Base-by-base conservation (phyloP, 1,140 invertebrate genomes). In the Conopomorpha cramerella region DNA sequence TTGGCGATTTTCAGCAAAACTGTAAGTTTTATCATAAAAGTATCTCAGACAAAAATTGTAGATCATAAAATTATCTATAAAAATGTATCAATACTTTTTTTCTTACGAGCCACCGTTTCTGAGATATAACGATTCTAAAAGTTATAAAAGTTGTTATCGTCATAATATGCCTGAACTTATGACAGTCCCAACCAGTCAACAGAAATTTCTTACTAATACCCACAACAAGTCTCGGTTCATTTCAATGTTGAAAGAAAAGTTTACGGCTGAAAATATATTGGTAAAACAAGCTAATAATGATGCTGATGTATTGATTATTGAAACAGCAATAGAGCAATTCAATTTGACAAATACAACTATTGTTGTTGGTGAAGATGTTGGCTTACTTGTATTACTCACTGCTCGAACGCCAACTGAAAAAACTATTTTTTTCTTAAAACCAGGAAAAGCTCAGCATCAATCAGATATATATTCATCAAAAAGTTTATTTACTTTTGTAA, bases 391-490 rank as follows among this genome's bases (percentile, higher is more conserved):
- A 38, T 30, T 61, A 45, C 34, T 65, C 8, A 59, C 46, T 46
- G 44, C 52, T 36, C 45, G 47, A 38, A 54, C 42, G 28, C 49
- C 47, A 47, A 41, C 34, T 49, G 46, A 55, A 39, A 51, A 60
- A 46, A 54, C 17, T 38, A 58, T 64, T 49, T 59, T 30, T 16
- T 55, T 63, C 30, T 55, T 62, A 38, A 63, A 67, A 51, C 59
- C 57, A 15, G 57, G 49, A 30, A 67, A 51, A 47, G 51, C 44
- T 41, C 50, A 63, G 36, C n/a, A 33, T 26, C 39, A 54, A 47
- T 38, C 44, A 30, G 38, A 45, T 39, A 54, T 46, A 32, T 52
- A 45, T 46, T 52, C 49, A 35, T 51, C 49, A 46, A 29, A 29
- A n/a, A n/a, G n/a, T n/a, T n/a, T n/a, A n/a, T n/a, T n/a, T n/a